Base-by-base conservation (phyloP, 2,888 invertebrate species). In the Cantharis lateralis region DNA sequence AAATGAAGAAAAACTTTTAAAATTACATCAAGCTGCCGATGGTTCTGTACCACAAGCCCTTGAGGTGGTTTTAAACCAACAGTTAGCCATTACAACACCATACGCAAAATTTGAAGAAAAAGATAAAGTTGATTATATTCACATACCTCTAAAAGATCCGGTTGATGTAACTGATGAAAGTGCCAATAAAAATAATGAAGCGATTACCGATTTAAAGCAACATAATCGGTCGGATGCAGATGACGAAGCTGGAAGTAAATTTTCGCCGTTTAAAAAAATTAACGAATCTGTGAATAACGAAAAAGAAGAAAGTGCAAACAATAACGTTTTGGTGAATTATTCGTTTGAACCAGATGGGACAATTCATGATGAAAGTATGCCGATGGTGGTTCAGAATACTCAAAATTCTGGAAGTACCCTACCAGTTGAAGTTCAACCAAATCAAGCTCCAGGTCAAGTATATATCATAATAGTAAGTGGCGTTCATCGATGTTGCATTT, bases 401-500 rank as follows among this genome's bases (percentile, higher is more conserved):
- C 79, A 80, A 66, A 72, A 79, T 15, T 76, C 77, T 26, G 80
- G 78, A 61, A 73, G 75, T 74, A 74, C 75, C n/a, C 32, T 81
- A 66, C 82, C 82, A 13, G 18, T 83, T 69, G 82, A 82, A 20
- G 81, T 83, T 72, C 85, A 85, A 64, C 82, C 84, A 77, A 82
- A 82, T 76, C 82, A 85, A 78, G 78, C 85, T 82, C 85, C 87
- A 88, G 88, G 88, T 88, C 88, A 88, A 88, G 88, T 88, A 88
- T 88, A 86, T 88, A 87, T 88, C 84, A 88, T 88, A 83, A 88
- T 88, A 85, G 88, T 88, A 88, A 88, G 88, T 88, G 84, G 81
- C 82, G 82, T 84, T 83, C 84, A 85, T 85, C 72, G 74, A 78
- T 72, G 77, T 68, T 48, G 48, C 77, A 75, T 78, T 26, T 24